A percentile compares a stretch with the other conserved stretches of the same genome.
Evolutionary conservation across 2,113 vertebrate species (phyloP).

Genomic region (Rousettus leschenaultii): DNA sequence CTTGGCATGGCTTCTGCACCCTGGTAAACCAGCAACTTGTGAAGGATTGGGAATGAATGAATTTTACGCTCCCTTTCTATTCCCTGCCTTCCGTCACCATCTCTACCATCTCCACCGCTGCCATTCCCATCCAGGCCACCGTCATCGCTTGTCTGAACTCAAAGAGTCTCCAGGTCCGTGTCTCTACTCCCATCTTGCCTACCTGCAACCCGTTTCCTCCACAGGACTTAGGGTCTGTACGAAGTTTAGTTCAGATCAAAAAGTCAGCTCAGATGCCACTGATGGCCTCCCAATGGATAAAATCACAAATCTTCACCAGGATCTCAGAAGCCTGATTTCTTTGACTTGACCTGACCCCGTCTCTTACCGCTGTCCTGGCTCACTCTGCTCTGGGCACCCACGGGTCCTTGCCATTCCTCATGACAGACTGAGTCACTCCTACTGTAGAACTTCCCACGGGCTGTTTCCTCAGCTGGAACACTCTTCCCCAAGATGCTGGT

Average conservation of each 20-base stretch:
- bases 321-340: background rate
- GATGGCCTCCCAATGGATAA: background rate
- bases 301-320: background rate
- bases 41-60: background rate
- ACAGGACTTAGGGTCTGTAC: background rate
- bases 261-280: background rate
- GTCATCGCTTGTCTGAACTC: background rate
- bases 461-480: background rate
- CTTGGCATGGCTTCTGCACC: background rate
- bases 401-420: background rate
- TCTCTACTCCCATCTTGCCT: background rate
- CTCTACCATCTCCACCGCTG: too few relatives aligned
- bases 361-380: background rate
- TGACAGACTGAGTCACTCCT: background rate
- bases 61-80: background rate
- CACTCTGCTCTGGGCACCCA: background rate
- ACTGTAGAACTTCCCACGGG: background rate
- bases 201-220: rapidly evolving
- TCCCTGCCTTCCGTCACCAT: background rate
- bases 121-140: too few relatives aligned
- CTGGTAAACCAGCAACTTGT: background rate
- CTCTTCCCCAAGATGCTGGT: background rate
- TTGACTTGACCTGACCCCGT: background rate
- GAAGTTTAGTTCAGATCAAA: background rate
- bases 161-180: background rate